phyloP scores from a whole-genome alignment of 2,113 vertebrate genomes.

The Bothrops jararaca region DNA sequence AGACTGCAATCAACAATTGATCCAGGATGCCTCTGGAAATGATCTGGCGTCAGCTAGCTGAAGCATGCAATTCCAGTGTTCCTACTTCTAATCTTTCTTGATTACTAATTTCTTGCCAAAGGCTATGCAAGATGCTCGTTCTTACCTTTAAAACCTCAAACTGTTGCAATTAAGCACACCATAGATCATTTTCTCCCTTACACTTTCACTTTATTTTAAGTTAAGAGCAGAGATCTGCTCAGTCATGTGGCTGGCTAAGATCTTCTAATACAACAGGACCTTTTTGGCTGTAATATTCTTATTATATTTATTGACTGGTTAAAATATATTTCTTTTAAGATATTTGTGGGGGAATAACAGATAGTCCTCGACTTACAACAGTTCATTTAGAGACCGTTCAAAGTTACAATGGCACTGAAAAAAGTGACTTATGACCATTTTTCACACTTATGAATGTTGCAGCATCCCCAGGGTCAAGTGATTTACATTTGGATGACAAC shows the following conservation, averaged over 20 bases:
- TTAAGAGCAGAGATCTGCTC: background rate
- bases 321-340: background rate
- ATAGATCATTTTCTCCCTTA: background rate
- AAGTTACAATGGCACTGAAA: background rate
- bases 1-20: background rate
- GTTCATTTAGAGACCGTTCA: background rate
- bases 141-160: background rate
- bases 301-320: background rate
- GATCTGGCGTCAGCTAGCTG: background rate
- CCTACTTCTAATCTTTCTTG: background rate
- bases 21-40: background rate
- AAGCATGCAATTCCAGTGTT: background rate
- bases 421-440: background rate
- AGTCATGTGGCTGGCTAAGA: background rate
- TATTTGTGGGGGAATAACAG: background rate
- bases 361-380: background rate
- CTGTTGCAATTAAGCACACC: background rate
- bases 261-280: background rate
- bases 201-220: background rate
- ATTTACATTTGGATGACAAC: background rate
- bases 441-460: background rate
- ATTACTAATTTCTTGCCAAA: background rate
- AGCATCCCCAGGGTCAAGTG: background rate
- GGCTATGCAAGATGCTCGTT: background rate
- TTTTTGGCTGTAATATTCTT: background rate